Evolutionary conservation across 92 coral and sea anemone species (phyloP).

Genomic region (Ricordea florida): DNA sequence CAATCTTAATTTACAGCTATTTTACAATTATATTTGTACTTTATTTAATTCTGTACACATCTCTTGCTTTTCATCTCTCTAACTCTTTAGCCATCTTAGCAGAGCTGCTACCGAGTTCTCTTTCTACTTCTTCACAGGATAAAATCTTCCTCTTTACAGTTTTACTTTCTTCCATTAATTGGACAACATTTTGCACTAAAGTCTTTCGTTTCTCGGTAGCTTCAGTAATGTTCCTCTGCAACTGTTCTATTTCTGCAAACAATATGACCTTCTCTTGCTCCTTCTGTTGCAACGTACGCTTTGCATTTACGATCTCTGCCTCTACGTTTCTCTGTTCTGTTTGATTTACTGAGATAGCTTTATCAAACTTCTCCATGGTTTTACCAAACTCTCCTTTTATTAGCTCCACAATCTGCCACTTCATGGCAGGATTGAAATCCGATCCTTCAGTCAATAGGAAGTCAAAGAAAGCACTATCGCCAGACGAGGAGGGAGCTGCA

Average conservation of each 20-base stretch:
- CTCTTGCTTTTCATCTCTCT: constrained; percentile 8
- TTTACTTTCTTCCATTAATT: constrained; percentile 4
- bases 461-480: constrained; percentile 38
- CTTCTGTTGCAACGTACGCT: constrained; percentile 9
- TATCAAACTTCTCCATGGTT: constrained; percentile 11
- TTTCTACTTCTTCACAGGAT: constrained; percentile 36
- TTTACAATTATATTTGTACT: no score
- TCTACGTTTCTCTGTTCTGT: constrained; percentile 17
- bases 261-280: constrained; percentile 22
- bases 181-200: not conserved
- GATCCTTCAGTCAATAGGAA: constrained; percentile 32
- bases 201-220: constrained; percentile 19
- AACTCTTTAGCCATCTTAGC: not conserved
- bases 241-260: constrained; percentile 29
- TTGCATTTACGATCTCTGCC: constrained; percentile 14
- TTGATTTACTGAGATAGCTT: not conserved
- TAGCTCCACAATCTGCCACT: constrained; percentile 31
- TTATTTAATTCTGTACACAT: no score
- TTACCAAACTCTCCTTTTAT: constrained; percentile 34
- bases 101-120: constrained; percentile 21
- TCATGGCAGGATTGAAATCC: constrained; percentile 32
- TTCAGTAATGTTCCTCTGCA: constrained; percentile 13
- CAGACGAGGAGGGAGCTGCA: not conserved
- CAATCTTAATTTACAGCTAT: no score
- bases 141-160: constrained; percentile 33